Evolutionary conservation across 2,113 vertebrate genomes (phyloP).

Genomic region (Channa argus): DNA sequence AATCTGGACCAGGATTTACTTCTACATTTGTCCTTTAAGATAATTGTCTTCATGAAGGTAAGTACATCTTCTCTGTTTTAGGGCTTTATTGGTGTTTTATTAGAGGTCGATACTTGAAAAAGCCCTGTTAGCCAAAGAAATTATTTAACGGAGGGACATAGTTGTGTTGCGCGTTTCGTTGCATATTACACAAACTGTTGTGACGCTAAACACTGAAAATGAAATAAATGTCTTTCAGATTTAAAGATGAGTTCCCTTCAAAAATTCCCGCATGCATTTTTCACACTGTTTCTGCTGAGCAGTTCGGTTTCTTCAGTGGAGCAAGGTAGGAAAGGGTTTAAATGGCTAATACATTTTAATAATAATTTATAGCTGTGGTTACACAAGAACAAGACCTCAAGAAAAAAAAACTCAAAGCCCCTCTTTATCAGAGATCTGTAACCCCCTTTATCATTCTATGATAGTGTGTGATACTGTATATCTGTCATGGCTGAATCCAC

Average conservation of each 20-base stretch:
- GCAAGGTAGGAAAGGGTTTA: constrained; percentile 36
- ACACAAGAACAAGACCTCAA: no score
- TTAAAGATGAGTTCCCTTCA: constrained; percentile 51
- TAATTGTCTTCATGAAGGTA: constrained; percentile 34
- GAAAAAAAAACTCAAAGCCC: no score
- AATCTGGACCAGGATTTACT: neutral
- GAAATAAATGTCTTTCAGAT: constrained; percentile 23
- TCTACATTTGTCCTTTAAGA: neutral
- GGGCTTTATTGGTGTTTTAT: neutral
- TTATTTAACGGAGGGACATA: neutral
- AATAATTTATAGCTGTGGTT: no score
- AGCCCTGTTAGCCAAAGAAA: no score
- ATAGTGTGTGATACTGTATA: neutral
- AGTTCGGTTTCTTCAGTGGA: neutral
- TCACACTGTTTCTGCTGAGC: constrained; percentile 53
- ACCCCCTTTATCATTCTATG: neutral
- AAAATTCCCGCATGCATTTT: constrained; percentile 19
- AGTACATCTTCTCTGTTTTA: neutral
- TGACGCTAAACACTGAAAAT: neutral
- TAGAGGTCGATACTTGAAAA: neutral
- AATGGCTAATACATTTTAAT: neutral
- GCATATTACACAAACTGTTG: no score
- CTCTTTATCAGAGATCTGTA: no score
- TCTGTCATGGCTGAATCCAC: neutral
- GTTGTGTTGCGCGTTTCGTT: neutral